Percentiles rank a stretch among this genome's conserved stretches.
Conservation (phyloP, 2,113 vertebrate genomes). For the Anguilla japonica region DNA sequence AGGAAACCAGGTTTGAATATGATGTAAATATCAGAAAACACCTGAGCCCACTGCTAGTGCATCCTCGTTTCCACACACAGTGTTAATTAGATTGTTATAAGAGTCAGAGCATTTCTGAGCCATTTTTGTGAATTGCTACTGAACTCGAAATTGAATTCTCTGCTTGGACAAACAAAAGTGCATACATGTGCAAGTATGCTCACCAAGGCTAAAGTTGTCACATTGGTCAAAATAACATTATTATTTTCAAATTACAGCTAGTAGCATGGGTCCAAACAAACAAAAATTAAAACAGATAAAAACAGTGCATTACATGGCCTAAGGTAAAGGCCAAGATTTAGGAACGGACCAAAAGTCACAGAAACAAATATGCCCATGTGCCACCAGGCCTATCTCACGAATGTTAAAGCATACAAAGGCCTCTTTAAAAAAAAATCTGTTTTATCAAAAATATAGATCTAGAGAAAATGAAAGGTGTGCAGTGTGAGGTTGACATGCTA, state of each 20-base stretch:
- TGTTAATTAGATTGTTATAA: background rate
- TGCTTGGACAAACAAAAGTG: background rate
- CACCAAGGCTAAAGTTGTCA: background rate
- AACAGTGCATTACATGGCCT: background rate
- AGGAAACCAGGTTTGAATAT: background rate
- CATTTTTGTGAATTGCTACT: background rate
- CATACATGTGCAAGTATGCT: background rate
- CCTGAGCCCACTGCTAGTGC: background rate
- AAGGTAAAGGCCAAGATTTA: background rate
- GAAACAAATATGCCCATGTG: background rate
- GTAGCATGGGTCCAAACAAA: background rate
- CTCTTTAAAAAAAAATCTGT: conserved; percentile 27
- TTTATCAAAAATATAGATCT: conserved; percentile 43
- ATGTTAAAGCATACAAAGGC: conserved; percentile 14
- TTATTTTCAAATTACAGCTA: too few relatives aligned
- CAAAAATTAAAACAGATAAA: background rate
- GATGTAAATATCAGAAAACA: background rate
- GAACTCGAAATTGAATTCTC: background rate
- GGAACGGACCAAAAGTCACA: background rate
- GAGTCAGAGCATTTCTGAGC: background rate
- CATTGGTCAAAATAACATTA: background rate
- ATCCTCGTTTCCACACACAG: background rate
- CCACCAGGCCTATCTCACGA: conserved; percentile 17
- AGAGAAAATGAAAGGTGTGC: conserved; percentile 22
- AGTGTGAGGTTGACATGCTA: background rate